Evolutionary conservation across 2,888 invertebrate species (phyloP), one percentile per base, ranked within the genome.

Genomic region (Tetropium fuscum): DNA sequence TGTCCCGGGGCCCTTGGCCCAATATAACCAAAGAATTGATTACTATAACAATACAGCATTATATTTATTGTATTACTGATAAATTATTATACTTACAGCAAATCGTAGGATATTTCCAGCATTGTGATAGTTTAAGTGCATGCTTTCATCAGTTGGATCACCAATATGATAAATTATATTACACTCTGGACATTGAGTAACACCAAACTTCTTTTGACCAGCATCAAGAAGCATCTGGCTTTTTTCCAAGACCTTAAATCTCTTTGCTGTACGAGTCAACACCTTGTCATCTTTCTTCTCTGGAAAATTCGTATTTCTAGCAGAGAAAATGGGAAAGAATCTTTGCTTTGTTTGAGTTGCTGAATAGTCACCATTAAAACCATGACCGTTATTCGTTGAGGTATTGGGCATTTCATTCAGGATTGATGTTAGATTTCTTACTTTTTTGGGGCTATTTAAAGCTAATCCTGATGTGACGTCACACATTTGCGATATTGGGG

Each of bases 141-240:
- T 84, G 41, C 87, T 86, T 74, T 94, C 94, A 73, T 95, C 95
- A 74, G 89, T 88, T 0, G 91, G 89, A 75, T 93, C 92, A 0
- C 91, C 91, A 58, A 87, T 83, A 79, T 89, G 85, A 75, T 92
- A 93, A 7, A 92, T 84, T 70, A 89, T 84, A 1, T 89, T 89
- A 74, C 95, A 95, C 63, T 90, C 88, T 0, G 78, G 76, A 74
- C 95, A 95, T 71, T 90, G 87, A 0, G 87, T 87, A 0, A 89
- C 87, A 0, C 94, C 94, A 72, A 93, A 92, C 48, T 83, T 84
- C 77, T 90, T 93, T 80, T 95, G 95, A 0, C 95, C 95, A 0
- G 90, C 93, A 81, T 95, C 95, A 53, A 95, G 86, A 58, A 92
- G 87, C 79, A 90, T 90, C 73, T 93, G 93, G 77, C 88, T 60